Percentiles rank a stretch among this genome's conserved stretches.
Evolutionary conservation across 2,888 invertebrate species (phyloP).

Genomic region (Morpho achilles): DNA sequence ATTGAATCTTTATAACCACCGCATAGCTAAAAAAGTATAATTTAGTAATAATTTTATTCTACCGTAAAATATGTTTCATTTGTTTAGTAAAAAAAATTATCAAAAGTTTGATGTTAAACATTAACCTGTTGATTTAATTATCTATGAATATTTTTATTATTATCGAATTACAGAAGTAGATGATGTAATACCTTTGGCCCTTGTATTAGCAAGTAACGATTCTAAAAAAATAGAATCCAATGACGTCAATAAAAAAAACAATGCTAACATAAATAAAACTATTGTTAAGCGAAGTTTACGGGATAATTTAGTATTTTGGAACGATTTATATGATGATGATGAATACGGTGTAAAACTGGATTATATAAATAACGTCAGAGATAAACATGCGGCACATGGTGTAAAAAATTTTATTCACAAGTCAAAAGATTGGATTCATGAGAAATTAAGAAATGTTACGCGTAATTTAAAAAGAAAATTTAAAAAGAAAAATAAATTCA

Average conservation of each 20-base stretch:
- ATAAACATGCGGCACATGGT: slow-evolving; percentile 36
- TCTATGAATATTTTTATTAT: too few relatives aligned
- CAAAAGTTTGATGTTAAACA: not conserved
- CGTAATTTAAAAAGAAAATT: slow-evolving; percentile 31
- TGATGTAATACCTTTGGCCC: slow-evolving; percentile 12
- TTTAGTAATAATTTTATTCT: too few relatives aligned
- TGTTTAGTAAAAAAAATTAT: not conserved
- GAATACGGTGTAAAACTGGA: slow-evolving; percentile 55
- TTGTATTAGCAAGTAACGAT: slow-evolving; percentile 15
- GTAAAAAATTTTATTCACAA: slow-evolving; percentile 41
- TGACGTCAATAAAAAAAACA: slow-evolving; percentile 26
- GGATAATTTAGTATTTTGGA: slow-evolving; percentile 56
- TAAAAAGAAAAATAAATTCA: slow-evolving; percentile 15
- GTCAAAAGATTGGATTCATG: slow-evolving; percentile 52
- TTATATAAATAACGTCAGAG: slow-evolving; percentile 39
- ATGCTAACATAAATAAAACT: slow-evolving; percentile 20
- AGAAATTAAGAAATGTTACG: slow-evolving; percentile 44
- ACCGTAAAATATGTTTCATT: too few relatives aligned
- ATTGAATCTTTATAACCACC: too few relatives aligned
- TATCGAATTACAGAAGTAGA: slow-evolving; percentile 16
- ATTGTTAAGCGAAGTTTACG: slow-evolving; percentile 49
- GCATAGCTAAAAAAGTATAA: too few relatives aligned
- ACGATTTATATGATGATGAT: slow-evolving; percentile 58
- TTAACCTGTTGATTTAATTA: too few relatives aligned
- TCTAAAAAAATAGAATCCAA: slow-evolving; percentile 1